A percentile compares a stretch with the other conserved stretches of the same genome.
Evolutionary conservation across 2,113 vertebrate genomes (phyloP).

Genomic region (Caretta caretta): DNA sequence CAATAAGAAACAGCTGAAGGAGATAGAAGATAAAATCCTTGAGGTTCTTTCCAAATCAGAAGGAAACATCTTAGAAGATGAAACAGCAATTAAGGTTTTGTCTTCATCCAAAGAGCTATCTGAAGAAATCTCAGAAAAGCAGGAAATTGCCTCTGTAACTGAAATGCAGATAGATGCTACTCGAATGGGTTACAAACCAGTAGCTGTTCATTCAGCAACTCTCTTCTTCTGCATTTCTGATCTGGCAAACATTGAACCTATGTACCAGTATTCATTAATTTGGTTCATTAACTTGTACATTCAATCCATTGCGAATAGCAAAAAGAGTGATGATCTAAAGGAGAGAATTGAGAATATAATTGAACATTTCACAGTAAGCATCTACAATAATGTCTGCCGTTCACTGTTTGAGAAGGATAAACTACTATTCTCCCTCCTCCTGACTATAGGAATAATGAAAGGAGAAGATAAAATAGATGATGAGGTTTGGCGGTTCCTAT

Average conservation of each 20-base stretch:
- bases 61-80: constrained; percentile 94
- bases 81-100: constrained; percentile 89
- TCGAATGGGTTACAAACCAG: constrained; percentile 92
- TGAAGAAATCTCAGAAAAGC: constrained; percentile 92
- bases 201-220: constrained; percentile 89
- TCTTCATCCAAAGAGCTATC: constrained; percentile 92
- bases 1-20: constrained; percentile 92
- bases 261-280: constrained; percentile 94
- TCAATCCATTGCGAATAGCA: constrained; percentile 86
- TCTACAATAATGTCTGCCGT: constrained; percentile 92
- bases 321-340: constrained; percentile 79
- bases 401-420: constrained; percentile 97
- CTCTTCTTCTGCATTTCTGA: constrained; percentile 95
- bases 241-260: constrained; percentile 92
- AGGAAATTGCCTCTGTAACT: constrained; percentile 87
- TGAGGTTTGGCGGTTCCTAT: constrained; percentile 88
- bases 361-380: constrained; percentile 87
- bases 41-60: constrained; percentile 89
- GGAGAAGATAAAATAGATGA: constrained; percentile 83
- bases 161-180: constrained; percentile 91
- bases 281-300: constrained; percentile 94
- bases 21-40: constrained; percentile 93
- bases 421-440: constrained; percentile 91
- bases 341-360: constrained; percentile 85
- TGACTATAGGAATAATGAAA: constrained; percentile 91